Base-by-base conservation (phyloP, 2,888 invertebrate species). In the Cantharis lateralis region DNA sequence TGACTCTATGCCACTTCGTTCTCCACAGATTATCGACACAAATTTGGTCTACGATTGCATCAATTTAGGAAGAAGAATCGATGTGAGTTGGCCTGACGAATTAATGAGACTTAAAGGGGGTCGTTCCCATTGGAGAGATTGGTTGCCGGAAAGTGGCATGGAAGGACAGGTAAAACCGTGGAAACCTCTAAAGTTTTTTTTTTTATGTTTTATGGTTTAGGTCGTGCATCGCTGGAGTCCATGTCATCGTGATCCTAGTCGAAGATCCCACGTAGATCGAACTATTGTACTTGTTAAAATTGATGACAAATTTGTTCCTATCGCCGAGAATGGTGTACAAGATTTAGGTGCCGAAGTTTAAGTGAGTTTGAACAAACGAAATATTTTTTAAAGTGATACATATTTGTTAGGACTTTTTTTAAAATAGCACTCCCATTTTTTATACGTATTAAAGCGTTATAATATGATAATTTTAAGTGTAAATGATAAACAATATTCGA, bases 1-100 rank as follows among this genome's bases (percentile, higher is more conserved):
- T 13, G 15, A n/a, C 20, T 13, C 62, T 18, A 18, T 68, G 3
- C 9, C 7, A 16, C 1, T 3, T 69, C 7, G 79, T 77, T 74
- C 77, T 78, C 85, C 84, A 11, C 82, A 91, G 90, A 91, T 93
- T 81, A 87, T 91, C 80, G 93, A 93, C 86, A 91, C 92, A 11
- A 91, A 91, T 87, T 90, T 92, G 84, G 96, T 98, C 66, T 98
- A 96, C 84, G 97, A 98, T 86, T 96, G 95, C 79, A 94, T 98
- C 75, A 98, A 98, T 87, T 89, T 97, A 81, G 96, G 96, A 10
- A 90, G 97, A 78, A 90, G 96, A 80, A 96, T 97, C 77, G 98
- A 98, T 84, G 97, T 98, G n/a, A 93, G 93, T 82, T 99, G 98
- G 98, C 98, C 98, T 0, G 94, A 94, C 82, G 97, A 98, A 86